These are phyloP conservation scores for Cathartes aura DNA, from an alignment of 2,113 vertebrate genomes.

Conservation along the genomic window DNA sequence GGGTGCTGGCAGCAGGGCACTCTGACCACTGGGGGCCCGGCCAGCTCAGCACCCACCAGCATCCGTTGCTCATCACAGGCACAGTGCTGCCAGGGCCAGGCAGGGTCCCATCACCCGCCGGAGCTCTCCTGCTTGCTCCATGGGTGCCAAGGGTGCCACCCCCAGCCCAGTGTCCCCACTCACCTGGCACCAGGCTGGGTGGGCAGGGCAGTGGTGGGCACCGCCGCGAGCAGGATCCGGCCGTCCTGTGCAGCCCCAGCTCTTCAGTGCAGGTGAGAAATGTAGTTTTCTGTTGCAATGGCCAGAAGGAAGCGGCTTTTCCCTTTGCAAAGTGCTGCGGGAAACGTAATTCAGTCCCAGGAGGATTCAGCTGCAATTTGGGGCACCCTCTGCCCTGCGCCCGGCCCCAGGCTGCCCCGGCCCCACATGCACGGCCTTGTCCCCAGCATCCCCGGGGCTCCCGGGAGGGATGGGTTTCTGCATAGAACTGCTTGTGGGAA, in stretches of 20 bases:
- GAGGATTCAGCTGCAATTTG: neutral
- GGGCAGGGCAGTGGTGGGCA: neutral
- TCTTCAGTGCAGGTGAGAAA: neutral
- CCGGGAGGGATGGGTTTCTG: neutral
- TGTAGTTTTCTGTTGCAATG: neutral
- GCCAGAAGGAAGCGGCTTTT: neutral
- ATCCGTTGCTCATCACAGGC: neutral
- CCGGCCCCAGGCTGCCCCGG: neutral
- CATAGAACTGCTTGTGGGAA: neutral
- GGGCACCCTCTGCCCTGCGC: neutral
- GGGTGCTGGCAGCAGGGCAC: neutral
- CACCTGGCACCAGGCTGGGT: neutral
- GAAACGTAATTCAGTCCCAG: neutral
- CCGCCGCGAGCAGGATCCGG: fast-evolving
- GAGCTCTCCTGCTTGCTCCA: neutral
- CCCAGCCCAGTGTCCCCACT: neutral
- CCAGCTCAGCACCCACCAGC: neutral
- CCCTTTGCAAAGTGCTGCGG: neutral
- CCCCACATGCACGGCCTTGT: neutral
- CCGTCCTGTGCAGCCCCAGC: neutral
- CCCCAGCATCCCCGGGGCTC: neutral
- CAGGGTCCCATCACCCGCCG: neutral
- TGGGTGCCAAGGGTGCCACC: neutral
- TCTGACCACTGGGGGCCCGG: neutral
- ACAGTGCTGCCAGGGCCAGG: neutral